phyloP scores from a whole-genome alignment of 2,888 invertebrate species.

The Leptinotarsa tumamoca region DNA sequence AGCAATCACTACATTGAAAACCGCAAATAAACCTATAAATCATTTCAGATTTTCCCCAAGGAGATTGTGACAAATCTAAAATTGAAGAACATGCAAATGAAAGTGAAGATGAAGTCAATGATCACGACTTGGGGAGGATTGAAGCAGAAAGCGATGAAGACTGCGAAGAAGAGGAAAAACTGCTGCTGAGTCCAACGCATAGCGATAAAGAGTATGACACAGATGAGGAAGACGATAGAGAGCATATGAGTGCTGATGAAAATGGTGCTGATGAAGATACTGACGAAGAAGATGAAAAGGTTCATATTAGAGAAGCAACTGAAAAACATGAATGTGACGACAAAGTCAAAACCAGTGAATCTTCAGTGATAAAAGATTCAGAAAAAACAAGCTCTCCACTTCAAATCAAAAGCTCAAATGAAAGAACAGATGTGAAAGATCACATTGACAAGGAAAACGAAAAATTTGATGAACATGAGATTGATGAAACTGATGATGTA shows the following conservation, averaged over 20 bases:
- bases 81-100: constrained; percentile 8
- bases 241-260: constrained; percentile 34
- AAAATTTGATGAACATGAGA: constrained; percentile 2
- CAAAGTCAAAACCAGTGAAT: not conserved
- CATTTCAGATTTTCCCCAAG: constrained; percentile 4
- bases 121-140: constrained; percentile 21
- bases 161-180: constrained; percentile 38
- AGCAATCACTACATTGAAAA: not conserved
- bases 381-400: not conserved
- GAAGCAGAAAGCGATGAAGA: constrained; percentile 42
- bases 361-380: not conserved
- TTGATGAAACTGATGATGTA: constrained; percentile 9
- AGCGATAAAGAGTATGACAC: constrained; percentile 37
- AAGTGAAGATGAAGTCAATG: constrained; percentile 8
- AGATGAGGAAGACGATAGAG: constrained; percentile 32
- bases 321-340: not conserved
- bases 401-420: not conserved
- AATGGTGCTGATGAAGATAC: constrained; percentile 27
- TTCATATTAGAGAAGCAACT: not conserved
- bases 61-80: not conserved
- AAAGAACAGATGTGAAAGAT: constrained; percentile 12
- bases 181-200: constrained; percentile 35
- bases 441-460: constrained; percentile 4
- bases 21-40: not conserved
- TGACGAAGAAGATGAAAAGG: constrained; percentile 12